A percentile compares a stretch with the other conserved stretches of the same genome.
These are phyloP conservation scores for Potamilus streckersoni DNA, from an alignment of 1,140 invertebrate genomes.

Conservation along the genomic window DNA sequence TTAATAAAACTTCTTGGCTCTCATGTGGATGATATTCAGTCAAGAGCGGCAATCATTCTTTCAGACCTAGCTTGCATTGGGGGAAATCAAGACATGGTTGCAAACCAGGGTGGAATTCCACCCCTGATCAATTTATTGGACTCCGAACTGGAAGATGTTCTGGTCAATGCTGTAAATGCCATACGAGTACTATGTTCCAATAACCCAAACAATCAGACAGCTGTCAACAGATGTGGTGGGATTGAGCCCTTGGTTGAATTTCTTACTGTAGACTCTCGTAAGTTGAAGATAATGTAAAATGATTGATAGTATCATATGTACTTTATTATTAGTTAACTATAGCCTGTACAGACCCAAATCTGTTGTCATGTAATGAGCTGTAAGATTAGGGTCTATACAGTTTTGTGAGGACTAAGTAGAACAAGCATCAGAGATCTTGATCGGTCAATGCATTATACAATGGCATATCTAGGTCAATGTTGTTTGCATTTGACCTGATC, in stretches of 20 bases:
- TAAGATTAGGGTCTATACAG: too few relatives aligned
- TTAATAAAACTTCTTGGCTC: constrained; percentile 60
- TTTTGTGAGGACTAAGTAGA: too few relatives aligned
- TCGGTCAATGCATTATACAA: too few relatives aligned
- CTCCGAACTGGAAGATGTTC: constrained; percentile 64
- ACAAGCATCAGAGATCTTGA: too few relatives aligned
- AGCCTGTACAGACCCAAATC: too few relatives aligned
- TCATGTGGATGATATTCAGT: constrained; percentile 64
- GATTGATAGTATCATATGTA: too few relatives aligned
- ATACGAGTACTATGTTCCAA: constrained; percentile 62
- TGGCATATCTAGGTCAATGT: too few relatives aligned
- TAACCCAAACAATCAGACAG: constrained; percentile 60
- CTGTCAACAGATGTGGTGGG: constrained; percentile 53
- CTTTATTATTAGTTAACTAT: too few relatives aligned
- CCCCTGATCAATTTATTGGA: constrained; percentile 62
- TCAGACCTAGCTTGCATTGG: constrained; percentile 63
- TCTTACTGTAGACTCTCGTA: constrained; percentile 61
- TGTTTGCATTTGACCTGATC: too few relatives aligned
- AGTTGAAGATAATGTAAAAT: background rate
- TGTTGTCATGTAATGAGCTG: too few relatives aligned
- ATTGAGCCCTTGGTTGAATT: constrained; percentile 64
- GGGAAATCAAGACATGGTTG: constrained; percentile 59
- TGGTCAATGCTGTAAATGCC: constrained; percentile 67
- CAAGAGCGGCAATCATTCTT: constrained; percentile 64
- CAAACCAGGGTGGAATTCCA: constrained; percentile 54